Percentiles rank a stretch among this genome's conserved stretches.
These are phyloP conservation scores for Hirtodrosophila histrioides DNA, from an alignment of 2,888 invertebrate genomes.

Conservation along the genomic window DNA sequence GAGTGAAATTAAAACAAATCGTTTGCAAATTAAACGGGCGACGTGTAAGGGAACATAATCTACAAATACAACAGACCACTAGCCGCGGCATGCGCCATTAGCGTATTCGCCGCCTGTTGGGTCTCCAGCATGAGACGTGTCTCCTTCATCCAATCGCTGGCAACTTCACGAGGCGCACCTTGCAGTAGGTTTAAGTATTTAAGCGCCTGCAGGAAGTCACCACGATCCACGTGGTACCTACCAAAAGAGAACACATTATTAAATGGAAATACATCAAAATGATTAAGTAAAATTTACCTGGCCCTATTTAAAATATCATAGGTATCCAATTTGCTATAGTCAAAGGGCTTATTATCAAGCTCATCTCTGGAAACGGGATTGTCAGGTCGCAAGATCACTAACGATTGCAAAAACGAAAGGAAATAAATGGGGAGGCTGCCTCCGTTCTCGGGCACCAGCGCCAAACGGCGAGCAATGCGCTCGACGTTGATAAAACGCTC, in stretches of 20 bases:
- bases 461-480: conserved; percentile 91
- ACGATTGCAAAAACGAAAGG: conserved; percentile 95
- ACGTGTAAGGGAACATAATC: conserved; percentile 56
- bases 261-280: conserved; percentile 27
- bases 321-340: conserved; percentile 91
- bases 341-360: conserved; percentile 89
- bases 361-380: conserved; percentile 90
- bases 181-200: conserved; percentile 93
- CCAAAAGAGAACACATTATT: neutral
- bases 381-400: conserved; percentile 89
- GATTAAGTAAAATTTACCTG: conserved; percentile 86
- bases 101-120: conserved; percentile 94
- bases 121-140: conserved; percentile 93
- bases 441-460: conserved; percentile 94
- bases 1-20: conserved; percentile 44
- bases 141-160: conserved; percentile 94
- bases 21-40: conserved; percentile 31
- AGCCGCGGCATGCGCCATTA: conserved; percentile 95
- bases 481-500: conserved; percentile 94
- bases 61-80: conserved; percentile 85
- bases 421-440: conserved; percentile 93
- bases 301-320: conserved; percentile 96
- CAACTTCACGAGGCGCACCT: conserved; percentile 94
- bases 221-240: conserved; percentile 94
- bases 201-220: conserved; percentile 93